phyloP scores from a whole-genome alignment of 2,113 vertebrate genomes.

The Neotragus pygmaeus region DNA sequence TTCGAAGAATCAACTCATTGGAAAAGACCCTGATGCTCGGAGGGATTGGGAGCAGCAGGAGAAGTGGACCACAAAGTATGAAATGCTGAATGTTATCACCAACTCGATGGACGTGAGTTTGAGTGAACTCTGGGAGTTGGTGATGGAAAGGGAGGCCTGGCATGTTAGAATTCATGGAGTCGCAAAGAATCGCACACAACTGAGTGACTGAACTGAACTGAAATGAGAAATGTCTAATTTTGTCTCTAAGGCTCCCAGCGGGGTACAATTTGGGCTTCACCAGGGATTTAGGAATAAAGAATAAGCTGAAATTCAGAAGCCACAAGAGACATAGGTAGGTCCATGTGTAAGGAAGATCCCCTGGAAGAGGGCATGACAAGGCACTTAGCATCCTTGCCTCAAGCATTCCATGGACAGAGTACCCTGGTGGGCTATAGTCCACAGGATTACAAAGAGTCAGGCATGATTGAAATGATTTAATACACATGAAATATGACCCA shows the following conservation, averaged over 20 bases:
- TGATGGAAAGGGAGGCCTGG: too few relatives aligned
- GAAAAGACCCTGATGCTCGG: too few relatives aligned
- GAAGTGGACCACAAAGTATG: too few relatives aligned
- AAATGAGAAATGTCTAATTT: not conserved
- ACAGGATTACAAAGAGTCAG: not conserved
- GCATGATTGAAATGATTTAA: not conserved
- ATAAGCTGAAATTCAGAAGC: not conserved
- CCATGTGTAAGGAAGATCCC: not conserved
- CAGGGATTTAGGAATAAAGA: not conserved
- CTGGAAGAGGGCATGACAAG: not conserved
- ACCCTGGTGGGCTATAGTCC: not conserved
- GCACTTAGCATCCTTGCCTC: not conserved
- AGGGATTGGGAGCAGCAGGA: too few relatives aligned
- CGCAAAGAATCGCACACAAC: too few relatives aligned
- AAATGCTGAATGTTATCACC: too few relatives aligned
- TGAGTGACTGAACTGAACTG: too few relatives aligned
- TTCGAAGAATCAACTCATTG: fast-evolving
- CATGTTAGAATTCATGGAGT: too few relatives aligned
- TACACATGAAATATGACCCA: not conserved
- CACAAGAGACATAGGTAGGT: not conserved
- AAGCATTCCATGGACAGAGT: not conserved
- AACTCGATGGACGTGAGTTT: too few relatives aligned
- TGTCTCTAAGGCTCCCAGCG: not conserved
- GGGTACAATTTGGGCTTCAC: not conserved
- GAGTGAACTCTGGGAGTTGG: too few relatives aligned